Evolutionary conservation across 2,797 vertebrate genomes (phyloP).

Genomic region (Sebastes vulpes): DNA sequence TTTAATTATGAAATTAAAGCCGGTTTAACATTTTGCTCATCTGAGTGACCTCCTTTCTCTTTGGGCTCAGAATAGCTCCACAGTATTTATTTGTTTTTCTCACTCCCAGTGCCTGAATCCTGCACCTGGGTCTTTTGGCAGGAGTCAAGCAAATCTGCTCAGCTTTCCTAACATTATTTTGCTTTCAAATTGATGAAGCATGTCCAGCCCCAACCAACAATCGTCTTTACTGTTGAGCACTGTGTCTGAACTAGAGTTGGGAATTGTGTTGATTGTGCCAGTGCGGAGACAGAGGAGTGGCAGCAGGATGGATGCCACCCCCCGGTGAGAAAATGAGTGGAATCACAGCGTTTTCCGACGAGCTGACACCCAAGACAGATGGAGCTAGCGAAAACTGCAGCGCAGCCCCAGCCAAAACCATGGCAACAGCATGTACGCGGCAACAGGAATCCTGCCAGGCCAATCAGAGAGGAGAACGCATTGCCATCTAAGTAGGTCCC

Average conservation of each 20-base stretch:
- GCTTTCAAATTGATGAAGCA: slow-evolving; percentile 54
- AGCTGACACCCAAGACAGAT: slow-evolving; percentile 79
- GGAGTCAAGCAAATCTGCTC: slow-evolving; percentile 42
- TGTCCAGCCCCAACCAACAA: slow-evolving; percentile 48
- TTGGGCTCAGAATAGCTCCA: slow-evolving; percentile 19
- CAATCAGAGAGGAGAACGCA: slow-evolving; percentile 58
- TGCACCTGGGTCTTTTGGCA: slow-evolving; percentile 64
- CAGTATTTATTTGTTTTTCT: slow-evolving; percentile 45
- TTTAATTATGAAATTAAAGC: slow-evolving; percentile 40
- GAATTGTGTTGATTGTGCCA: slow-evolving; percentile 56
- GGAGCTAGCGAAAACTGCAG: slow-evolving; percentile 69
- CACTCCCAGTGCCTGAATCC: slow-evolving; percentile 12
- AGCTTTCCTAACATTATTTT: slow-evolving; percentile 53
- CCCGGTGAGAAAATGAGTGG: slow-evolving; percentile 74
- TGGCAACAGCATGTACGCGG: slow-evolving; percentile 71
- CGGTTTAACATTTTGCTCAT: slow-evolving; percentile 27
- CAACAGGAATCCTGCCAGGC: slow-evolving; percentile 71
- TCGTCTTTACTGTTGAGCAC: slow-evolving; percentile 48
- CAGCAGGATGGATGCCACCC: slow-evolving; percentile 64
- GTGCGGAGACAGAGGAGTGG: slow-evolving; percentile 51
- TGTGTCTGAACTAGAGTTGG: slow-evolving; percentile 44
- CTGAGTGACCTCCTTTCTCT: slow-evolving; percentile 42
- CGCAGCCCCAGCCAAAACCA: slow-evolving; percentile 67
- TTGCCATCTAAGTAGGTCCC: slow-evolving; percentile 55
- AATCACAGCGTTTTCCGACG: slow-evolving; percentile 73